These are phyloP conservation scores for Monodelphis domestica DNA, from an alignment of 2,797 vertebrate species.

Conservation along the genomic window DNA sequence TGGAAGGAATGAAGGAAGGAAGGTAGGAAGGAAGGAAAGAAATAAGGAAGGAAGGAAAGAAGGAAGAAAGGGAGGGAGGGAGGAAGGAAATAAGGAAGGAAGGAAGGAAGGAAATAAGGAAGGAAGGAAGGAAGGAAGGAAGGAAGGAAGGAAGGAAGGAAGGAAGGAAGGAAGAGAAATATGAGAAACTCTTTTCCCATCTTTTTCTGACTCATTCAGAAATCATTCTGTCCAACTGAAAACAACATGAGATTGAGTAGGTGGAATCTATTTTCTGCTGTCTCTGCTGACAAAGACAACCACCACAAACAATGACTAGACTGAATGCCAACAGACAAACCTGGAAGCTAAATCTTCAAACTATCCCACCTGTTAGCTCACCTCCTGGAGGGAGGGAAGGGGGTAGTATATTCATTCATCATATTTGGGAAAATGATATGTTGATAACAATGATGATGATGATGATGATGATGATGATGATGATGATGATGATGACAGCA, in stretches of 20 bases:
- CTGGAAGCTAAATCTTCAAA: constrained; percentile 8
- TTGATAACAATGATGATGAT: too few species aligned
- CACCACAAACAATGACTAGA: constrained; percentile 30
- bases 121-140: constrained; percentile 5
- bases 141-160: constrained; percentile 43
- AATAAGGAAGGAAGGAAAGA: too few species aligned
- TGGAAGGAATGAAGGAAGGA: constrained; percentile 32
- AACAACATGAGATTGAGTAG: constrained; percentile 6
- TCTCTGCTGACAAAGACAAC: constrained; percentile 34
- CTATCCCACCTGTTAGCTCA: not conserved
- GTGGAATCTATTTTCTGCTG: not conserved
- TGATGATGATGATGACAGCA: not conserved
- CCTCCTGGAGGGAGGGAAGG: not conserved
- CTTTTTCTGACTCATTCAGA: constrained; percentile 42
- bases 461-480: too few species aligned
- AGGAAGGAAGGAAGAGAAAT: constrained; percentile 37
- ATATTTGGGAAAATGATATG: not conserved
- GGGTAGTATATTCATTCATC: not conserved
- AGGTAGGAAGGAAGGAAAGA: constrained; percentile 29
- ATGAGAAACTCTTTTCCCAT: not conserved
- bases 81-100: too few species aligned
- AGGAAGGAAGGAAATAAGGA: too few species aligned
- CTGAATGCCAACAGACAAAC: not conserved
- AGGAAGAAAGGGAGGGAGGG: too few species aligned
- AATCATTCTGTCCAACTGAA: constrained; percentile 25